A percentile compares a stretch with the other conserved stretches of the same genome.
Conservation (phyloP, 2,113 vertebrate genomes). For the Caracal caracal region DNA sequence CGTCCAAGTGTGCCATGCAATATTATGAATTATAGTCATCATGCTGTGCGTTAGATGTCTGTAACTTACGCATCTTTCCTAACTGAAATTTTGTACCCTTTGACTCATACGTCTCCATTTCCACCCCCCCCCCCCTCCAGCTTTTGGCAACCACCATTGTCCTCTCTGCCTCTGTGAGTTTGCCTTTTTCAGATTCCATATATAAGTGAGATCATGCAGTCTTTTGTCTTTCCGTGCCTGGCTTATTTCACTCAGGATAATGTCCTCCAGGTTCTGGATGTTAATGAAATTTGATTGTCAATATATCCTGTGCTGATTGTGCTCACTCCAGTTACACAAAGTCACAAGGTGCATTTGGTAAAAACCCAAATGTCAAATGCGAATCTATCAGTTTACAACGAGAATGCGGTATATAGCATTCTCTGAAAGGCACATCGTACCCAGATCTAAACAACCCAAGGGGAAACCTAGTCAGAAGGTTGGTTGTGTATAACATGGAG, state of each 20-base stretch:
- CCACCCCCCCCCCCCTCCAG: neutral
- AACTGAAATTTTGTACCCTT: neutral
- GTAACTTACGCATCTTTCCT: neutral
- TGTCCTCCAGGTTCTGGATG: neutral
- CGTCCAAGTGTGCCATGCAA: neutral
- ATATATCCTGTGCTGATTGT: neutral
- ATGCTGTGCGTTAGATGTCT: neutral
- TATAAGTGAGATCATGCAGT: neutral
- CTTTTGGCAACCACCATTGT: neutral
- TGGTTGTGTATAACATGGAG: no score
- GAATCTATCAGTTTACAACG: neutral
- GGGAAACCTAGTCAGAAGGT: neutral
- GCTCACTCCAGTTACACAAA: conserved; percentile 5
- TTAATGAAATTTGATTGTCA: neutral
- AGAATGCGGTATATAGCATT: neutral
- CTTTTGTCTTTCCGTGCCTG: neutral
- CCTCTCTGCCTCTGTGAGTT: neutral
- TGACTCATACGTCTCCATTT: neutral
- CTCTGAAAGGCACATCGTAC: neutral
- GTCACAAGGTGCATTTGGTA: neutral
- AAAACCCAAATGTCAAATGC: neutral
- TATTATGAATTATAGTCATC: neutral
- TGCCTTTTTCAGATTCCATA: neutral
- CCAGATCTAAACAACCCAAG: neutral
- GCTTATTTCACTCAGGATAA: neutral